Evolutionary conservation across 2,888 invertebrate genomes (phyloP).

Genomic region (Smittia aterrima): DNA sequence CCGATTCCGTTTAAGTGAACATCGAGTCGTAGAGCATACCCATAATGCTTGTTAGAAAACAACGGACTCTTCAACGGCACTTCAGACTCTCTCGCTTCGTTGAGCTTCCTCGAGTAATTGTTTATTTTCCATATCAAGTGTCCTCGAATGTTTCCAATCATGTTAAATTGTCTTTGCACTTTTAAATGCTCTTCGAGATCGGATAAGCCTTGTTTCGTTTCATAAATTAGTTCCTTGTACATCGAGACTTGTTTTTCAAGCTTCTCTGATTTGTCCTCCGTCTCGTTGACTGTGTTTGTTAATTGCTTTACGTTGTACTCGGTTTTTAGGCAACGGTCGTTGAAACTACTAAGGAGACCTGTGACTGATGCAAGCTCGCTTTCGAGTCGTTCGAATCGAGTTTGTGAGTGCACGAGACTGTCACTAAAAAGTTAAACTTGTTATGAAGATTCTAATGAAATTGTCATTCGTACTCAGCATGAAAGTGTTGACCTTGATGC

Average conservation of each 20-base stretch:
- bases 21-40: slow-evolving; percentile 72
- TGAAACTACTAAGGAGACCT: slow-evolving; percentile 51
- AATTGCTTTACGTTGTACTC: slow-evolving; percentile 57
- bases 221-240: slow-evolving; percentile 52
- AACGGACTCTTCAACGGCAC: slow-evolving; percentile 64
- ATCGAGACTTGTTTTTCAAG: slow-evolving; percentile 53
- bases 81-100: slow-evolving; percentile 65
- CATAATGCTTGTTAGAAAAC: slow-evolving; percentile 68
- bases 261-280: slow-evolving; percentile 57
- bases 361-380: slow-evolving; percentile 49
- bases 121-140: slow-evolving; percentile 71
- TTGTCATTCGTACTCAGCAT: slow-evolving; percentile 8
- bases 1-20: slow-evolving; percentile 71
- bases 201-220: slow-evolving; percentile 55
- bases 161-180: slow-evolving; percentile 50
- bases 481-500: slow-evolving; percentile 20
- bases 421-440: slow-evolving; percentile 25
- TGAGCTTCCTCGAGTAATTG: slow-evolving; percentile 64
- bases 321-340: slow-evolving; percentile 54
- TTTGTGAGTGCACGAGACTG: slow-evolving; percentile 12
- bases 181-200: slow-evolving; percentile 54
- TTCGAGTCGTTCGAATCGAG: slow-evolving; percentile 47
- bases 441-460: neutral
- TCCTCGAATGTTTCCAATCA: slow-evolving; percentile 51
- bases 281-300: slow-evolving; percentile 56